Evolutionary conservation across 1,140 invertebrate species (phyloP).

Genomic region (Ganaspis sp.): DNA sequence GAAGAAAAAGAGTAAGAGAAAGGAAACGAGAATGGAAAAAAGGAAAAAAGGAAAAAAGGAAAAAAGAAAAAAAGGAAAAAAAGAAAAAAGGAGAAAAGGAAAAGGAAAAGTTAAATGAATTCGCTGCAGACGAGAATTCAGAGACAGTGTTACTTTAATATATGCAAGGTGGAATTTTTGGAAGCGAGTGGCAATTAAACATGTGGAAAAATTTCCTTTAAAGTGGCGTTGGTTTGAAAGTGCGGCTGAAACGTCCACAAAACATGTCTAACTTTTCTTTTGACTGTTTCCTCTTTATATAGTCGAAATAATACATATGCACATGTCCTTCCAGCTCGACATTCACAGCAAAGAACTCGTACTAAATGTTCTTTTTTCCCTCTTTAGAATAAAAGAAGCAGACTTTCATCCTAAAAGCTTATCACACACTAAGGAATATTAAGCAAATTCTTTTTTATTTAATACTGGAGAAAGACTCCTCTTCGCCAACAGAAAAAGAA

Average conservation of each 20-base stretch:
- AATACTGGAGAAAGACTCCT: background rate
- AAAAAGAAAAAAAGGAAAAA: too few species aligned
- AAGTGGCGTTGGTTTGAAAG: background rate
- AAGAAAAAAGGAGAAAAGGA: too few species aligned
- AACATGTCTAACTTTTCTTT: conserved; percentile 5
- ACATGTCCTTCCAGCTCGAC: conserved; percentile 1
- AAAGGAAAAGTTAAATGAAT: too few species aligned
- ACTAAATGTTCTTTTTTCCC: conserved; percentile 1
- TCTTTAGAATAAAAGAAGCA: background rate
- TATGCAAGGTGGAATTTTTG: too few species aligned
- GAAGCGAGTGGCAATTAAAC: background rate
- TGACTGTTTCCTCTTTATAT: background rate
- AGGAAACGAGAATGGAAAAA: too few species aligned
- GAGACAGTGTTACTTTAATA: too few species aligned
- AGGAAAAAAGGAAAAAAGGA: too few species aligned
- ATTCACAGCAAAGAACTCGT: background rate
- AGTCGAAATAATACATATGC: background rate
- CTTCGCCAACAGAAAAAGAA: background rate
- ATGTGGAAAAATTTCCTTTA: background rate
- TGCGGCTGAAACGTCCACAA: background rate
- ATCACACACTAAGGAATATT: conserved; percentile 9
- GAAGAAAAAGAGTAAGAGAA: too few species aligned
- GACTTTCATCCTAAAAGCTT: conserved; percentile 7
- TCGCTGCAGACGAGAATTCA: too few species aligned
- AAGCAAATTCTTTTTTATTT: conserved; percentile 14